These are phyloP conservation scores for Pteria penguin DNA, from an alignment of 2,888 invertebrate genomes.

Conservation along the genomic window DNA sequence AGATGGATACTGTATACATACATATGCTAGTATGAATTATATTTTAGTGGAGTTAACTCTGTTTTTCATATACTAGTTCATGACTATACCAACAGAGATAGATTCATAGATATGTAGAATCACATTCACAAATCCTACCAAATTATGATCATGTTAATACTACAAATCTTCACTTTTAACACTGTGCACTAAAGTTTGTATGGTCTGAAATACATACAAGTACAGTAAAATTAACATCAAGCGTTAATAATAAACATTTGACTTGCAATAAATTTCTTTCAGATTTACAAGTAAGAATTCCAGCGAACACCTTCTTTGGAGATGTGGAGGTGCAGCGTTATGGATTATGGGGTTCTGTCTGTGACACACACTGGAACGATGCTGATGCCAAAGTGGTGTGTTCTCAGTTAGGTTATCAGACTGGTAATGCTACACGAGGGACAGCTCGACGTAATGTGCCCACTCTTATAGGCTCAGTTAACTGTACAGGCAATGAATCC, in stretches of 20 bases:
- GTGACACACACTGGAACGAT: conserved; percentile 81
- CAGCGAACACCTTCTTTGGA: conserved; percentile 53
- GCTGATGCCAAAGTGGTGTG: conserved; percentile 82
- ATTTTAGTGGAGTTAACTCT: too few relatives aligned
- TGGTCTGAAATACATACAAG: too few relatives aligned
- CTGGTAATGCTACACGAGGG: conserved; percentile 55
- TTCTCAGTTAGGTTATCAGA: conserved; percentile 81
- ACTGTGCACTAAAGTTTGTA: too few relatives aligned
- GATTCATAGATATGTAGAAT: too few relatives aligned
- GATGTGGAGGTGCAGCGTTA: conserved; percentile 56
- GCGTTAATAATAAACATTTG: not conserved
- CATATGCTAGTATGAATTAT: too few relatives aligned
- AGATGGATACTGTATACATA: too few relatives aligned
- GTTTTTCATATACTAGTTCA: too few relatives aligned
- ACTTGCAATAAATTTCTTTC: too few relatives aligned
- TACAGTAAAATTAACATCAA: not conserved
- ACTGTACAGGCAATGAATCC: conserved; percentile 55
- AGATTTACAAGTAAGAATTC: conserved; percentile 47
- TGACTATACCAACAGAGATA: too few relatives aligned
- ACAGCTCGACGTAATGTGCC: conserved; percentile 47
- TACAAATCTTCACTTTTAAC: too few relatives aligned
- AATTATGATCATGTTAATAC: too few relatives aligned
- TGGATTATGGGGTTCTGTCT: conserved; percentile 65
- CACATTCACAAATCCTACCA: too few relatives aligned
- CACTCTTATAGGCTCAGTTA: conserved; percentile 54